Percentiles rank a stretch among this genome's conserved stretches.
Evolutionary conservation across 2,888 invertebrate species (phyloP).

Genomic region (Physocephala rufipes): DNA sequence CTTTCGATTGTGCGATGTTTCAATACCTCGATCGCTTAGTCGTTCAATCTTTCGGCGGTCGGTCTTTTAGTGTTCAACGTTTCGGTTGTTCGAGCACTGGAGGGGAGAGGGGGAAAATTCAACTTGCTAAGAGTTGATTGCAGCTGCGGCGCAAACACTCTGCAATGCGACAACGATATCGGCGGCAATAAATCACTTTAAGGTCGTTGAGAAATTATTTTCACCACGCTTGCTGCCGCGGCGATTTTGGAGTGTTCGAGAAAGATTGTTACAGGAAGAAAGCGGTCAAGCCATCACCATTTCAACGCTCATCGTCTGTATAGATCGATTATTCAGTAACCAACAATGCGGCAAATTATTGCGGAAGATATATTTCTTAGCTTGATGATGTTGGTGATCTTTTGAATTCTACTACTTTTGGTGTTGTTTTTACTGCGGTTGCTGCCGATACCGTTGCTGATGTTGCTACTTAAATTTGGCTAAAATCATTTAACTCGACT

Average conservation of each 20-base stretch:
- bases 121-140: neutral
- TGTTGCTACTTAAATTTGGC: conserved; percentile 27
- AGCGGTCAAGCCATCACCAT: neutral
- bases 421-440: neutral
- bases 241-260: neutral
- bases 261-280: neutral
- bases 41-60: too few species aligned
- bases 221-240: conserved; percentile 8
- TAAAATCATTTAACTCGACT: conserved; percentile 39
- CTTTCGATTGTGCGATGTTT: too few species aligned
- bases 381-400: conserved; percentile 19
- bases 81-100: too few species aligned
- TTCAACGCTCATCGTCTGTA: neutral
- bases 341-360: neutral
- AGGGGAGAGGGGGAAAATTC: too few species aligned
- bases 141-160: conserved; percentile 9
- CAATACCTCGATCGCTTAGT: too few species aligned
- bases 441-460: neutral
- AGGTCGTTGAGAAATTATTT: conserved; percentile 34
- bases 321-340: neutral
- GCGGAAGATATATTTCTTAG: conserved; percentile 10
- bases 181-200: conserved; percentile 43
- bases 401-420: neutral
- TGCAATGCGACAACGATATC: conserved; percentile 43
- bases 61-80: too few species aligned